A percentile compares a stretch with the other conserved stretches of the same genome.
These are phyloP conservation scores for Ellobius talpinus DNA, from an alignment of 2,113 vertebrate species.

Conservation along the genomic window DNA sequence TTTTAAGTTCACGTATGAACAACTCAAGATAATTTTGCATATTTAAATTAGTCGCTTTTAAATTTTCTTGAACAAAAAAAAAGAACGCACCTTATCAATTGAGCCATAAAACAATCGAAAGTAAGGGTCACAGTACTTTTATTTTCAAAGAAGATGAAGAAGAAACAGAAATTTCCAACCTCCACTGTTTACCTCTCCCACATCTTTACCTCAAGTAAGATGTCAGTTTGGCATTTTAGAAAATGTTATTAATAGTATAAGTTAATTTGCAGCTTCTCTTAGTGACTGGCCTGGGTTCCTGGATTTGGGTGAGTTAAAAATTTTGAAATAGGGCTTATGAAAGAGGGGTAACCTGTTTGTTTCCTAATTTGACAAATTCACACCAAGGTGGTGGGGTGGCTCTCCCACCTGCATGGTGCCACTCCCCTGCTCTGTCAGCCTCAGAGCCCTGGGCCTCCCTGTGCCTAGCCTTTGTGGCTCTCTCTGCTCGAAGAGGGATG, in stretches of 20 bases:
- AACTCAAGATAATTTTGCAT: slow-evolving; percentile 93
- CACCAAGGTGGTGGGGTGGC: neutral
- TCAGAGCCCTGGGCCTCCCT: neutral
- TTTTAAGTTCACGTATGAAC: slow-evolving; percentile 94
- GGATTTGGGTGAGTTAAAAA: neutral
- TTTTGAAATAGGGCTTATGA: slow-evolving; percentile 36
- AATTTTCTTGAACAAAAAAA: slow-evolving; percentile 88
- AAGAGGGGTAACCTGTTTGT: neutral
- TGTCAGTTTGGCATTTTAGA: slow-evolving; percentile 45
- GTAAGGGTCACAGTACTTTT: slow-evolving; percentile 74
- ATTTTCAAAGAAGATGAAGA: slow-evolving; percentile 67
- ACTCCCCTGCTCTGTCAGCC: neutral
- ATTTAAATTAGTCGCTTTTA: slow-evolving; percentile 91
- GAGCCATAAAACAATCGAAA: slow-evolving; percentile 86
- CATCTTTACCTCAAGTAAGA: slow-evolving; percentile 38
- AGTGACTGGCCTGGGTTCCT: neutral
- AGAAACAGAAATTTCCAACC: slow-evolving; percentile 51
- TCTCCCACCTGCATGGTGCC: neutral
- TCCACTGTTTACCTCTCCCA: slow-evolving; percentile 15
- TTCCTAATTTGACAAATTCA: neutral
- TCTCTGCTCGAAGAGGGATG: neutral
- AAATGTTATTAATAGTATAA: slow-evolving; percentile 65
- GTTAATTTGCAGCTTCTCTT: slow-evolving; percentile 56
- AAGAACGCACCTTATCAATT: slow-evolving; percentile 87
- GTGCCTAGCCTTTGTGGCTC: neutral